Evolutionary conservation across 2,113 vertebrate genomes (phyloP).

Genomic region (Rattus norvegicus): DNA sequence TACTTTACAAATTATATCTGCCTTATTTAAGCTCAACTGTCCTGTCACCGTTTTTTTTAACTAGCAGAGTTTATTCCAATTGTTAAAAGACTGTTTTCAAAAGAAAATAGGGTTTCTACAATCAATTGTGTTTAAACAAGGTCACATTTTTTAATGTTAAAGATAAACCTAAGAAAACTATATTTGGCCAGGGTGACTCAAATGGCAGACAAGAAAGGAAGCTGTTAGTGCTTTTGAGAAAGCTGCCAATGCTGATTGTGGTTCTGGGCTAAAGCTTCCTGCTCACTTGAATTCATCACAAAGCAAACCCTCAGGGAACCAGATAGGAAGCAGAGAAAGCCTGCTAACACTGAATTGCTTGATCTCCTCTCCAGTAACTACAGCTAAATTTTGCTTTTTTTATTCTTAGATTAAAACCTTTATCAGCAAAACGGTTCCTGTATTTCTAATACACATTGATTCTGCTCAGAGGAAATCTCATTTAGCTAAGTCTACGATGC

Average conservation of each 20-base stretch:
- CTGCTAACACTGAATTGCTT: background rate
- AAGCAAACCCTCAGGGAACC: slow-evolving; percentile 3
- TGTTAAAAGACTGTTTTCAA: background rate
- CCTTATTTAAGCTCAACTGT: background rate
- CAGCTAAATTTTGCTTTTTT: slow-evolving; percentile 4
- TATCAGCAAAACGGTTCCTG: background rate
- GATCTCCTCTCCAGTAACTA: slow-evolving; percentile 31
- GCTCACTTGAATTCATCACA: background rate
- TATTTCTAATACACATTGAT: background rate
- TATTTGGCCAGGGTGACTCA: slow-evolving; percentile 24
- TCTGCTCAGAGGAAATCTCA: background rate
- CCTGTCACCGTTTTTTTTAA: background rate
- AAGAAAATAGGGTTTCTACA: slow-evolving; percentile 20
- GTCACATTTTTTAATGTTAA: slow-evolving; percentile 66
- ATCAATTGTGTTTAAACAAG: slow-evolving; percentile 42
- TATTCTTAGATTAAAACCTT: background rate
- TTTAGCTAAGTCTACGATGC: background rate
- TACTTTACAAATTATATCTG: background rate
- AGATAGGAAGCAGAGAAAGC: no score
- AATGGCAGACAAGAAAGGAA: slow-evolving; percentile 38
- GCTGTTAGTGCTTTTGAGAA: background rate
- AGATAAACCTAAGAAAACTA: slow-evolving; percentile 60
- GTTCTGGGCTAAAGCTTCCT: background rate
- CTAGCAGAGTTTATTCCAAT: background rate
- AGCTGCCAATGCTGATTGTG: background rate